Conservation (phyloP, 2,888 invertebrate species). For the Hirtodrosophila histrioides region DNA sequence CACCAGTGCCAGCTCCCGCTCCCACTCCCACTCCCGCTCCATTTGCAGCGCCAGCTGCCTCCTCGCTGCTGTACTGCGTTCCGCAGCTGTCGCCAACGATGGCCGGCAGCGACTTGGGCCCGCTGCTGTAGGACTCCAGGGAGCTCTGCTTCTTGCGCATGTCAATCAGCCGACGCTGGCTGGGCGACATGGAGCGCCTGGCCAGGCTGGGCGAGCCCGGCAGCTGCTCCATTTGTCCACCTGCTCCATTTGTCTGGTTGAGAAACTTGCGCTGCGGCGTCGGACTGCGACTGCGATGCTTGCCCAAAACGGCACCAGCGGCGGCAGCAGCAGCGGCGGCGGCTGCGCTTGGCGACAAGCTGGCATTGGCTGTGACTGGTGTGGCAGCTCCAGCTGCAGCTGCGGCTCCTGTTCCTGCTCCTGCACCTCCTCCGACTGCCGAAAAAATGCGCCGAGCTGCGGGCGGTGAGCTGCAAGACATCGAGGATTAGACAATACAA, state of each 20-base stretch:
- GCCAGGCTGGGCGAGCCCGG: conserved; percentile 74
- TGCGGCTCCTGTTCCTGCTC: conserved; percentile 4
- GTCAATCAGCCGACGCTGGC: conserved; percentile 82
- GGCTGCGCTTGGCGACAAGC: conserved; percentile 63
- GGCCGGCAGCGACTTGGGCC: conserved; percentile 75
- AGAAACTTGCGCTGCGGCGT: conserved; percentile 85
- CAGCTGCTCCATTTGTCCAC: conserved; percentile 19
- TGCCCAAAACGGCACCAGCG: conserved; percentile 38
- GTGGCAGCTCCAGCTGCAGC: conserved; percentile 16
- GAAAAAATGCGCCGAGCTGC: conserved; percentile 80
- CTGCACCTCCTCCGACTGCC: conserved; percentile 13
- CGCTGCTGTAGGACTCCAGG: conserved; percentile 73
- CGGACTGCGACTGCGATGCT: conserved; percentile 85
- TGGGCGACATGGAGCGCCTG: conserved; percentile 84
- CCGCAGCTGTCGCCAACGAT: conserved; percentile 16
- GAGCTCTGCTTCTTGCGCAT: conserved; percentile 83
- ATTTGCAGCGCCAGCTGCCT: conserved; percentile 5
- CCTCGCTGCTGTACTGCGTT: conserved; percentile 12
- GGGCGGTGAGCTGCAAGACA: conserved; percentile 83
- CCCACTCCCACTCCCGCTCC: neutral
- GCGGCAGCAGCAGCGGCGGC: neutral
- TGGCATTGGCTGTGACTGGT: conserved; percentile 30
- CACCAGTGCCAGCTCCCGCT: neutral
- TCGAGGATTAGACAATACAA: too few relatives aligned
- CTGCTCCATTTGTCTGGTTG: conserved; percentile 61